Evolutionary conservation across 2,888 invertebrate genomes (phyloP).

Genomic region (Caenorhabditis sp.): DNA sequence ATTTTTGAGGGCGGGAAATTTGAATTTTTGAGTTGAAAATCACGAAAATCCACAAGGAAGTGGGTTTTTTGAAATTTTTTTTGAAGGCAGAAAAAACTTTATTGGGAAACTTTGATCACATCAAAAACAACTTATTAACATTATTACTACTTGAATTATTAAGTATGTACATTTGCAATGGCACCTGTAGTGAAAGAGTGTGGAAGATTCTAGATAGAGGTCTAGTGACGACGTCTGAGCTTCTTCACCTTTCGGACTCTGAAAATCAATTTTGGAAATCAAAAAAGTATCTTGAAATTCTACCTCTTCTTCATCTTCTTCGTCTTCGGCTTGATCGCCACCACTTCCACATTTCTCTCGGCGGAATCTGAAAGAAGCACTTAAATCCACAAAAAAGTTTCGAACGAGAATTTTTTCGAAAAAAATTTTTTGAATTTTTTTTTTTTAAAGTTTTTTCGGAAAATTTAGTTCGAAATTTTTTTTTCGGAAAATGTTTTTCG

Average conservation of each 20-base stretch:
- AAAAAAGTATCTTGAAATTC: background rate
- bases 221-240: slow-evolving; percentile 43
- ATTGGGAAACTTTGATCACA: slow-evolving; percentile 22
- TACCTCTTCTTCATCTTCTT: slow-evolving; percentile 59
- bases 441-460: no score
- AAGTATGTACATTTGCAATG: slow-evolving; percentile 48
- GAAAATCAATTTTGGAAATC: slow-evolving; percentile 1
- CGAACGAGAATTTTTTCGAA: no score
- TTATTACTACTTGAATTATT: slow-evolving; percentile 14
- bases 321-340: slow-evolving; percentile 45
- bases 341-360: slow-evolving; percentile 52
- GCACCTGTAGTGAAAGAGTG: slow-evolving; percentile 55
- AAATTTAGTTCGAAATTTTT: no score
- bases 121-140: slow-evolving; percentile 34
- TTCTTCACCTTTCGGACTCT: slow-evolving; percentile 42
- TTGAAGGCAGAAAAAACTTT: background rate
- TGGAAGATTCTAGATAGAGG: background rate
- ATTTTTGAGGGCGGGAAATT: background rate
- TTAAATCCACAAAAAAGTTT: no score
- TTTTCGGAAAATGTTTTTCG: no score
- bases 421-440: no score
- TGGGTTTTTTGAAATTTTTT: background rate
- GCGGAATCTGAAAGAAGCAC: slow-evolving; percentile 32
- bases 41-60: background rate
- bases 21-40: background rate